phyloP scores from a whole-genome alignment of 2,888 invertebrate genomes.

The Platycheirus albimanus region DNA sequence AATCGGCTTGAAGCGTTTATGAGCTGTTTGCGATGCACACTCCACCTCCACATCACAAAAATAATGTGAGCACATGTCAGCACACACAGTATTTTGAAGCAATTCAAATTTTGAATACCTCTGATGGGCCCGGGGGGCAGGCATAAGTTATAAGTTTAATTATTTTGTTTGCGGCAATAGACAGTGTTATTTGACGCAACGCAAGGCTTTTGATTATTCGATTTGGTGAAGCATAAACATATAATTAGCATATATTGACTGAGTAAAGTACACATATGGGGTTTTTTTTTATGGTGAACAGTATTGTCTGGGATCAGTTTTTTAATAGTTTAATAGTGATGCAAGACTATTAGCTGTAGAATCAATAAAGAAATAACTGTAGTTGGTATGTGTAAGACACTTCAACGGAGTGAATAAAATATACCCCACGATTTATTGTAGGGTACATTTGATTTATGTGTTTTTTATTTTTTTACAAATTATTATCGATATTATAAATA shows the following conservation, averaged over 20 bases:
- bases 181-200: conserved; percentile 59
- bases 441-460: no score
- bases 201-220: conserved; percentile 43
- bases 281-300: conserved; percentile 29
- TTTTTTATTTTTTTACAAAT: no score
- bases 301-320: conserved; percentile 37
- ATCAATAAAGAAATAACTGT: conserved; percentile 23
- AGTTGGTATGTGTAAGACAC: neutral
- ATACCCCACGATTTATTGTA: no score
- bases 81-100: neutral
- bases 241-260: conserved; percentile 53
- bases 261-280: conserved; percentile 23
- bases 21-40: conserved; percentile 53
- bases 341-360: neutral
- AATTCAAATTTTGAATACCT: conserved; percentile 43
- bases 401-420: neutral
- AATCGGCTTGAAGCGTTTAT: conserved; percentile 37
- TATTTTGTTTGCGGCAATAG: conserved; percentile 71
- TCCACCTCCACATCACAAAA: conserved; percentile 37
- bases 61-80: neutral
- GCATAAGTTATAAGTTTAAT: conserved; percentile 69
- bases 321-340: conserved; percentile 44
- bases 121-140: conserved; percentile 35
- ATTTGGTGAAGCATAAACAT: conserved; percentile 54
- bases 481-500: no score